Base-by-base conservation (phyloP, 1,140 invertebrate species). In the Apocrypta bakeri region DNA sequence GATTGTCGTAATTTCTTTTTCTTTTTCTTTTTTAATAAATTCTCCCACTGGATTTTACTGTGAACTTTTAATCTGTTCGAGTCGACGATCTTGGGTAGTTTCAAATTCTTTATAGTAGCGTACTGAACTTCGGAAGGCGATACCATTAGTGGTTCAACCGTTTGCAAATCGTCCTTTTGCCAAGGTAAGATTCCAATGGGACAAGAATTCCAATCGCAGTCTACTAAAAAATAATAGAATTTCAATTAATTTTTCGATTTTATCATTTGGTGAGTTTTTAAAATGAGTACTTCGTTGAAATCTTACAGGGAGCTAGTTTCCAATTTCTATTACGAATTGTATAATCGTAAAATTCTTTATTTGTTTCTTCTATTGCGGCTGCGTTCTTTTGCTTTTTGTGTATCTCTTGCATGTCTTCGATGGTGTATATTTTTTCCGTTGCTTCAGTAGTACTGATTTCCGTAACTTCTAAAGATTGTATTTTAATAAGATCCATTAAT, bases 141-240 rank as follows among this genome's bases (percentile, higher is more conserved):
- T 2, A 77, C 33, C n/a, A 72, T 11, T 0, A 84, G 24, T 25
- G 85, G 76, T 64, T 86, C 33, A 27, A 88, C 72, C 56, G 82
- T 79, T 25, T 87, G 79, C 33, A 88, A 21, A 6, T 85, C 85
- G 33, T 89, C 84, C 0, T 85, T 81, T 86, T 92, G 91, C 91
- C 91, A 92, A 1, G 92, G 92, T 40, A 92, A 75, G 79, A 90
- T 84, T 75, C 92, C 92, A 79, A 92, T 88, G 21, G 90, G 88
- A 85, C 87, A 89, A 25, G 56, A 78, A 17, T 68, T 75, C 92
- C 91, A 92, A 69, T 90, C 83, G 56, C 82, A 78, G 79, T 87
- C 77, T 7, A 69, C 88, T 84, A 17, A 3, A 78, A 80, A 72
- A 66, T 63, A 85, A 80, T 76, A 68, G 69, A 68, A 42, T 42